Evolutionary conservation across 2,113 vertebrate genomes (phyloP), one percentile per base, ranked within the genome.

Genomic region (Python bivittatus): DNA sequence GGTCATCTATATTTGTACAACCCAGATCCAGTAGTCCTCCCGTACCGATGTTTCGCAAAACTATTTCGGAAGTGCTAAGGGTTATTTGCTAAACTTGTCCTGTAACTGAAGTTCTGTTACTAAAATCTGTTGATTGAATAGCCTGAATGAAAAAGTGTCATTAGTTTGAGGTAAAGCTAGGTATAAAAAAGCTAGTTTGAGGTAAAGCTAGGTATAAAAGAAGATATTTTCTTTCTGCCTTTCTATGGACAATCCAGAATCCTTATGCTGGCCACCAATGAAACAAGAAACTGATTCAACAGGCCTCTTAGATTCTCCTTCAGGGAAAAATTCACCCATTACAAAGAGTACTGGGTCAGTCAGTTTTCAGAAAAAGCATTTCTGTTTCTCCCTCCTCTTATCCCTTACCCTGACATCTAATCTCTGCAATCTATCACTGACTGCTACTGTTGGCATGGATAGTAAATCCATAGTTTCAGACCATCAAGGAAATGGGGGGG

Each of bases 131-230:
- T 91, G 53, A 93, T 86, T 48, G 48, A 48, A 48, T 88, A 95
- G 44, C 64, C 92, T 93, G 90, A 83, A 79, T 57, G 64, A 91
- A 94, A 85, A 95, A 93, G 93, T n/a, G 95, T 6, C 12, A 44
- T 20, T n/a, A 15, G 23, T n/a, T n/a, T 90, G 94, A 96, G 92
- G 88, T 91, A 94, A 93, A 95, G 93, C 95, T 95, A 57, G 94
- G 87, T 94, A 95, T 95, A 94, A 86, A 86, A 6, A n/a, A n/a
- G n/a, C n/a, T n/a, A n/a, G n/a, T n/a, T n/a, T 90, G 94, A 96
- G 92, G 88, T 91, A 94, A 93, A 95, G 93, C 95, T 95, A 57
- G 94, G 87, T 94, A 95, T 95, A 94, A 86, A 86, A 6, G 42
- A 10, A 48, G 23, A 1, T 3, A 6, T 33, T 72, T n/a, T 33